phyloP scores from a whole-genome alignment of 2,797 vertebrate species.

The Avahi laniger region DNA sequence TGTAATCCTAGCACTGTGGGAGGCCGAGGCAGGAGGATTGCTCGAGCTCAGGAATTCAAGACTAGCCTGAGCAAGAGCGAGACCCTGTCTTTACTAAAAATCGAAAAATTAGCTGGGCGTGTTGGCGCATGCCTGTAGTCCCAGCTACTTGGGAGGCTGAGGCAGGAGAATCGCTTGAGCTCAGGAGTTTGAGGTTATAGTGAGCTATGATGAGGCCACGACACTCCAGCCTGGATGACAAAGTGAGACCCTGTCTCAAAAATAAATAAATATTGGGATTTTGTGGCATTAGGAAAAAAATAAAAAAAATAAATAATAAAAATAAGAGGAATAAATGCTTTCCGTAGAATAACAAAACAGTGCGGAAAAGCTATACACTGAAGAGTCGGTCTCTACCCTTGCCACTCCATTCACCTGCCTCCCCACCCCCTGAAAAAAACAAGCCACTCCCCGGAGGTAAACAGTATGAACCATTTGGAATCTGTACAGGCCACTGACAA shows the following conservation, averaged over 20 bases:
- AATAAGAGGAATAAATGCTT: constrained; percentile 20
- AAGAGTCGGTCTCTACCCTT: not conserved
- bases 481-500: not conserved
- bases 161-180: not conserved
- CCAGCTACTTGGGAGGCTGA: not conserved
- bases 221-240: not conserved
- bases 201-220: not conserved
- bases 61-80: not conserved
- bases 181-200: not conserved
- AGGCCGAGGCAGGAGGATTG: not conserved
- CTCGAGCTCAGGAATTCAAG: not conserved
- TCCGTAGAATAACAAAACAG: not conserved
- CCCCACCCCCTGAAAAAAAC: not conserved
- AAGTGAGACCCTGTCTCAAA: not conserved
- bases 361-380: not conserved
- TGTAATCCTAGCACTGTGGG: not conserved
- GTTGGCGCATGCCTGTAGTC: not conserved
- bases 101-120: not conserved
- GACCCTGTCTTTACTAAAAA: not conserved
- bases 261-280: not conserved
- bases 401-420: not conserved
- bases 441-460: not conserved
- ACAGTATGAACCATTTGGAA: not conserved
- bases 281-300: not conserved
- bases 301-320: not conserved